Conservation (phyloP, 2,797 vertebrate species). For the Xiphorhynchus erythropygius region DNA sequence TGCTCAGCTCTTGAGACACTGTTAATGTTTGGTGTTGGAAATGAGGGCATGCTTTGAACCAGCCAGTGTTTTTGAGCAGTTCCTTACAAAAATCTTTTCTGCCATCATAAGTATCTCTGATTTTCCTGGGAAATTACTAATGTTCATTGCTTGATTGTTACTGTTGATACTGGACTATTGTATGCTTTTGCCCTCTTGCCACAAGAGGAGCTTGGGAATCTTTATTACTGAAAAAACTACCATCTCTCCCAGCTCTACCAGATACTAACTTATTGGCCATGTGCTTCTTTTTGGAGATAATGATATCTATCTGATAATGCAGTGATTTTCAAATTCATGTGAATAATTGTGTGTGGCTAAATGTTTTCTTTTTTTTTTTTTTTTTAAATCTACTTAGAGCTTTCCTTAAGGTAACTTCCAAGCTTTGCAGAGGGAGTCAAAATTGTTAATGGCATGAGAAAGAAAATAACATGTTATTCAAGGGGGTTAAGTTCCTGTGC, state of each 20-base stretch:
- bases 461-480: not conserved
- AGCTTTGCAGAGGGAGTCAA: not conserved
- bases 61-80: rapidly evolving
- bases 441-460: not conserved
- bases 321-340: not conserved
- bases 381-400: not conserved
- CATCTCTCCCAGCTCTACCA: not conserved
- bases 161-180: not conserved
- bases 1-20: not conserved
- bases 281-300: not conserved
- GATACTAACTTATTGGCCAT: not conserved
- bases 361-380: not conserved
- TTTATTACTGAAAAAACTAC: not conserved
- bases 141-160: not conserved
- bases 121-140: not conserved
- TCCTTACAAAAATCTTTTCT: not conserved
- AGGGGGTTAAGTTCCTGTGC: not conserved
- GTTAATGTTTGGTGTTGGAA: rapidly evolving
- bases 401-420: not conserved
- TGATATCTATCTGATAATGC: not conserved
- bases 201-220: not conserved
- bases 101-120: rapidly evolving
- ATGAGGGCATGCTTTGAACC: not conserved
- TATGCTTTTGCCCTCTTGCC: not conserved
- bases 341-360: not conserved